phyloP scores from a whole-genome alignment of 2,113 vertebrate genomes.

The Phycodurus eques region DNA sequence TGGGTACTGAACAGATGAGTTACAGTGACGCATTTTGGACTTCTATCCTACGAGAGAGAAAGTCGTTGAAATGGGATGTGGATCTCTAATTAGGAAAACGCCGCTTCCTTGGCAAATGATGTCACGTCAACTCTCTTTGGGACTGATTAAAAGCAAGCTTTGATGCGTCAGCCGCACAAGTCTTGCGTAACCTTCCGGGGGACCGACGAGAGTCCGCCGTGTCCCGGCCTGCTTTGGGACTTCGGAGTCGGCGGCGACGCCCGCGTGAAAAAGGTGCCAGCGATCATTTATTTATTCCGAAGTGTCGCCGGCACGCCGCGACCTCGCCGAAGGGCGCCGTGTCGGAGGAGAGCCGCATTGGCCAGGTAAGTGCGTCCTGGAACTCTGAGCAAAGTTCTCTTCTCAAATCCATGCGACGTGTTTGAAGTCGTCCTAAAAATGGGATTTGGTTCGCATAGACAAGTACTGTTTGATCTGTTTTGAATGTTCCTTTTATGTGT shows the following conservation, averaged over 20 bases:
- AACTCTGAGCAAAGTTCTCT: constrained; percentile 3
- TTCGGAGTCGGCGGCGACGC: background rate
- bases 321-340: constrained; percentile 62
- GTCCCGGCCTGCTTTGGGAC: constrained; percentile 14
- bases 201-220: constrained; percentile 13
- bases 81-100: background rate
- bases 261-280: constrained; percentile 5
- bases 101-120: constrained; percentile 6
- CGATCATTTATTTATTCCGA: constrained; percentile 19
- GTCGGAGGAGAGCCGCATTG: constrained; percentile 28
- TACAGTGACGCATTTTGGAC: background rate
- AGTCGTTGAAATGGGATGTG: background rate
- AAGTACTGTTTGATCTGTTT: background rate
- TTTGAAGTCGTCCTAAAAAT: constrained; percentile 2
- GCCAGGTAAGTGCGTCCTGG: constrained; percentile 29
- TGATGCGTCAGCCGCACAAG: constrained; percentile 19
- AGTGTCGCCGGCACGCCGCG: constrained; percentile 25
- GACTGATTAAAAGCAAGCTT: constrained; percentile 13
- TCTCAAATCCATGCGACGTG: background rate
- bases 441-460: background rate
- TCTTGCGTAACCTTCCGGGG: constrained; percentile 25
- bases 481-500: background rate
- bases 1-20: background rate
- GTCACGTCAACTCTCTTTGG: constrained; percentile 12
- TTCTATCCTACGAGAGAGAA: background rate